Evolutionary conservation across 1,140 invertebrate species (phyloP).

Genomic region (Piezodorus guildinii): DNA sequence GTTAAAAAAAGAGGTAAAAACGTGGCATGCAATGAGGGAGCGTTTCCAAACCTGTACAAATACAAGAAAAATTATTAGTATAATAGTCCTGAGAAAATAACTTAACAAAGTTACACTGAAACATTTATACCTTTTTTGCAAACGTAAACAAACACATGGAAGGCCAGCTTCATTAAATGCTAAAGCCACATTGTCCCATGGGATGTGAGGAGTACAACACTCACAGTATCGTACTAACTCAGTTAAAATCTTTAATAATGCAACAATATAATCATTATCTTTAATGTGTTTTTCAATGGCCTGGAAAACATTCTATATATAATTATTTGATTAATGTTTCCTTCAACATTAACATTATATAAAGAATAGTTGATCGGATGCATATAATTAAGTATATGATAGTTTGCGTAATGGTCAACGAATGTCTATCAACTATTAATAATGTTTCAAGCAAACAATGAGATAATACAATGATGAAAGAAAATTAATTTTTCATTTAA

Average conservation of each 20-base stretch:
- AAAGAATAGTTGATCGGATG: too few relatives aligned
- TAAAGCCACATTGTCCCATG: background rate
- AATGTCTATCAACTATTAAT: too few relatives aligned
- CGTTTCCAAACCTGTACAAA: background rate
- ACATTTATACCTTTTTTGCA: background rate
- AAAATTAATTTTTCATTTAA: too few relatives aligned
- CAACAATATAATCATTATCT: constrained; percentile 21
- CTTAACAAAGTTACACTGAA: background rate
- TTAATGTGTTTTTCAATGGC: constrained; percentile 24
- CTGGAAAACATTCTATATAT: constrained; percentile 13
- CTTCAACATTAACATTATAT: too few relatives aligned
- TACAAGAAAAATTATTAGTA: background rate
- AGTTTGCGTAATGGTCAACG: too few relatives aligned
- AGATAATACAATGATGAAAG: too few relatives aligned
- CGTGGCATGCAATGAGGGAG: background rate
- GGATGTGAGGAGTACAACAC: constrained; percentile 20
- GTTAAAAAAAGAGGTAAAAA: background rate
- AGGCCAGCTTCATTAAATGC: constrained; percentile 4
- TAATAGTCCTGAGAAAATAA: background rate
- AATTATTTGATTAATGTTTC: background rate
- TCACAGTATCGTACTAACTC: constrained; percentile 25
- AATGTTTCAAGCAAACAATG: too few relatives aligned
- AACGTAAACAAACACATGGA: background rate
- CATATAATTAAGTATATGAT: too few relatives aligned
- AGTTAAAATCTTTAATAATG: constrained; percentile 21